These are phyloP conservation scores for Coptodon rendalli DNA, from an alignment of 2,113 vertebrate species.

Conservation along the genomic window DNA sequence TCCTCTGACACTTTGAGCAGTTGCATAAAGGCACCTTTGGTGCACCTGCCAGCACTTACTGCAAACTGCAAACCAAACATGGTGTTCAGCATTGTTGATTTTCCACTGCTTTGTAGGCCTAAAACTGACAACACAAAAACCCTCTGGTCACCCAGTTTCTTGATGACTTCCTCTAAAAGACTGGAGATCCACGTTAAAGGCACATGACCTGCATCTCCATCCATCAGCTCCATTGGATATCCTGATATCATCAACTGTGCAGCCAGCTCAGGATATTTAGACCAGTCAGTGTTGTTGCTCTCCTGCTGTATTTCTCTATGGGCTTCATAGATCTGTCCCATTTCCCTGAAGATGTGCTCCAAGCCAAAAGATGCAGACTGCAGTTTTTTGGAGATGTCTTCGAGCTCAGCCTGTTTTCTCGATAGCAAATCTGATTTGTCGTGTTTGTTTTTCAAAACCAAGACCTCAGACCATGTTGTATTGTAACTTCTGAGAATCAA, in stretches of 20 bases:
- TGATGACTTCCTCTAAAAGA: background rate
- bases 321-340: slow-evolving; percentile 76
- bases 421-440: background rate
- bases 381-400: slow-evolving; percentile 44
- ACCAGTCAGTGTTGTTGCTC: background rate
- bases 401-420: slow-evolving; percentile 13
- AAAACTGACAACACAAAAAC: slow-evolving; percentile 72
- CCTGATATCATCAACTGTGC: slow-evolving; percentile 68
- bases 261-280: slow-evolving; percentile 56
- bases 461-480: slow-evolving; percentile 42
- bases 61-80: background rate
- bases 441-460: slow-evolving; percentile 26
- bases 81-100: background rate
- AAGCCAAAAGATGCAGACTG: slow-evolving; percentile 55
- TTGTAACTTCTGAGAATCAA: slow-evolving; percentile 41
- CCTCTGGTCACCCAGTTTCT: background rate
- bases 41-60: background rate
- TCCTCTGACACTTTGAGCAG: slow-evolving; percentile 35
- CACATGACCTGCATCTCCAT: background rate
- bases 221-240: background rate
- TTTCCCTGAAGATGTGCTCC: slow-evolving; percentile 74
- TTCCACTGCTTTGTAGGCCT: slow-evolving; percentile 71
- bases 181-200: background rate
- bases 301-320: background rate
- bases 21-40: slow-evolving; percentile 74